These are phyloP conservation scores for Coptodon bakossiorum DNA, from an alignment of 2,113 vertebrate genomes.

Conservation along the genomic window DNA sequence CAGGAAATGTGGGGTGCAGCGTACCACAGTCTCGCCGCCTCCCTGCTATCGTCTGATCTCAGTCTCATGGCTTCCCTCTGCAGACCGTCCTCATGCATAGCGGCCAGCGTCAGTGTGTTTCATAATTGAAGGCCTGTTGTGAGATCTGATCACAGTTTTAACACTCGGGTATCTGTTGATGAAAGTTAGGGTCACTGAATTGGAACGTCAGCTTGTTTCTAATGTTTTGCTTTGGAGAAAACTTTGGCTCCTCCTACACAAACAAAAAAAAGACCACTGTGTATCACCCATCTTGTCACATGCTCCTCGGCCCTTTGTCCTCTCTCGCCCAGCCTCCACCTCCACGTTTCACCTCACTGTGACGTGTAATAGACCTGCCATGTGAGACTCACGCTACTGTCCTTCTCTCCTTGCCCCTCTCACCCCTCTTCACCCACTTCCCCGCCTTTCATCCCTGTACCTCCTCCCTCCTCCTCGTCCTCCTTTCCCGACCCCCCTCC, in stretches of 20 bases:
- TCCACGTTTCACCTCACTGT: slow-evolving; percentile 70
- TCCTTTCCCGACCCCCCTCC: slow-evolving; percentile 66
- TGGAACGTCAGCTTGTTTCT: background rate
- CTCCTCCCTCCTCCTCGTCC: slow-evolving; percentile 60
- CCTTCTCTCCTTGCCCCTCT: slow-evolving; percentile 98
- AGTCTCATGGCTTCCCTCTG: slow-evolving; percentile 35
- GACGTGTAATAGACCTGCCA: slow-evolving; percentile 81
- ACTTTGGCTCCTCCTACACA: background rate
- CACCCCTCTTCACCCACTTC: slow-evolving; percentile 69
- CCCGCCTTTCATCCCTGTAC: slow-evolving; percentile 61
- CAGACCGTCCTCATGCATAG: background rate
- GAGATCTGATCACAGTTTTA: background rate
- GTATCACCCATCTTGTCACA: background rate
- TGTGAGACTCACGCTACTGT: slow-evolving; percentile 93
- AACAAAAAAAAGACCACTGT: background rate
- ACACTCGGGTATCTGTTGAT: background rate
- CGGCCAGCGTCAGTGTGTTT: background rate
- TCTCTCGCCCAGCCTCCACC: background rate
- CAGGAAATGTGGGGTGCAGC: background rate
- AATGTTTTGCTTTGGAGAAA: background rate
- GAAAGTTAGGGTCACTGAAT: background rate
- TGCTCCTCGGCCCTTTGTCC: background rate
- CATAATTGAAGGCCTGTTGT: background rate
- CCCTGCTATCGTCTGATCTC: background rate
- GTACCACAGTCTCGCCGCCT: background rate